Conservation (phyloP, 2,888 invertebrate genomes). For the Thymelicus sylvestris region DNA sequence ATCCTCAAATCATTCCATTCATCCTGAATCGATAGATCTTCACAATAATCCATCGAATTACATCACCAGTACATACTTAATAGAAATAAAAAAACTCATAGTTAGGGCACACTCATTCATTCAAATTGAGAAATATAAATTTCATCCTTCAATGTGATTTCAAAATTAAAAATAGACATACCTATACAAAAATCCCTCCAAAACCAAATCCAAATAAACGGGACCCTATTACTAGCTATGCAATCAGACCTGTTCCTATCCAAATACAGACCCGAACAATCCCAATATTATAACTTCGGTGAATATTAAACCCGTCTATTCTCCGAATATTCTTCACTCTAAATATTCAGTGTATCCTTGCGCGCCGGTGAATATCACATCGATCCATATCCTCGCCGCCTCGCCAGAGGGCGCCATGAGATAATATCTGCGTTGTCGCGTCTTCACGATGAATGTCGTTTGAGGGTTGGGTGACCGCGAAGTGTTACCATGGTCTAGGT, state of each 20-base stretch:
- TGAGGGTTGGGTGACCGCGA: conserved; percentile 96
- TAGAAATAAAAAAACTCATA: not conserved
- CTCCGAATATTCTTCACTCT: conserved; percentile 47
- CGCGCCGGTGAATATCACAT: conserved; percentile 96
- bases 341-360: conserved; percentile 90
- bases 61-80: not conserved
- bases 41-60: not conserved
- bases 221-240: not conserved
- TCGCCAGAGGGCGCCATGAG: conserved; percentile 97
- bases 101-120: not conserved
- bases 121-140: conserved; percentile 4
- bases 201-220: conserved; percentile 1
- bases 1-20: not conserved
- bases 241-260: not conserved
- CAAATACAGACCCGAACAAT: conserved; percentile 20
- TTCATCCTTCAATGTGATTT: not conserved
- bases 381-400: conserved; percentile 98
- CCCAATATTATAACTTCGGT: too few relatives aligned
- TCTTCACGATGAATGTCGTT: conserved; percentile 97
- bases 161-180: not conserved
- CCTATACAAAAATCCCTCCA: not conserved
- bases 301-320: conserved; percentile 2
- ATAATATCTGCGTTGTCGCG: conserved; percentile 94
- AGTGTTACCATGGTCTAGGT: conserved; percentile 96
- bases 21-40: not conserved